These are phyloP conservation scores for Triops cancriformis DNA, from an alignment of 1,140 invertebrate genomes.

Conservation along the genomic window DNA sequence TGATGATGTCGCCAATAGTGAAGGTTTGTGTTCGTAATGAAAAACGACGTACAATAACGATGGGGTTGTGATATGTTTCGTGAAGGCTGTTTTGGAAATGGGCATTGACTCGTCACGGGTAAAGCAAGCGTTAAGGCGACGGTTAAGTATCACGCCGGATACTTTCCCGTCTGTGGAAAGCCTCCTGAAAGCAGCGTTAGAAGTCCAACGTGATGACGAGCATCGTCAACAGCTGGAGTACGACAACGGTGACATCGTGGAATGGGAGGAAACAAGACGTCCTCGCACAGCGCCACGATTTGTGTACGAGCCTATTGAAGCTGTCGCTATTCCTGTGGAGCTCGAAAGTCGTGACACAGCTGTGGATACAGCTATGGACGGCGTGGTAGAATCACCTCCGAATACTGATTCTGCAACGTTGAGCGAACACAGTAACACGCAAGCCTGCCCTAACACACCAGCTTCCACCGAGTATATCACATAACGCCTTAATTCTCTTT, in stretches of 20 bases:
- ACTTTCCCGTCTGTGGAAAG: slow-evolving; percentile 54
- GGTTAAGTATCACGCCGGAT: slow-evolving; percentile 47
- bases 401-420: background rate
- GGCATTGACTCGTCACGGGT: slow-evolving; percentile 59
- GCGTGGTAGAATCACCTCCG: background rate
- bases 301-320: background rate
- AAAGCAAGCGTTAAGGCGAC: slow-evolving; percentile 50
- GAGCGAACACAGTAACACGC: no score
- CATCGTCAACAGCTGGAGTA: slow-evolving; percentile 28
- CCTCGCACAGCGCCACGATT: background rate
- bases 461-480: no score
- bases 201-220: slow-evolving; percentile 53
- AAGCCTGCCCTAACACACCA: no score
- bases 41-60: background rate
- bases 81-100: slow-evolving; percentile 53
- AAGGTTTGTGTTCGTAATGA: background rate
- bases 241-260: slow-evolving; percentile 8
- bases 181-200: slow-evolving; percentile 57
- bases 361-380: background rate
- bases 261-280: background rate
- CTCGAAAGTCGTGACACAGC: background rate
- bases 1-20: background rate
- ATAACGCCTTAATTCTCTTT: background rate
- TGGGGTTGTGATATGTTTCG: slow-evolving; percentile 20
- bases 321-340: background rate